Evolutionary conservation across 2,888 invertebrate genomes (phyloP), one percentile per base, ranked within the genome.

Genomic region (Lasioglossum oenotherae): DNA sequence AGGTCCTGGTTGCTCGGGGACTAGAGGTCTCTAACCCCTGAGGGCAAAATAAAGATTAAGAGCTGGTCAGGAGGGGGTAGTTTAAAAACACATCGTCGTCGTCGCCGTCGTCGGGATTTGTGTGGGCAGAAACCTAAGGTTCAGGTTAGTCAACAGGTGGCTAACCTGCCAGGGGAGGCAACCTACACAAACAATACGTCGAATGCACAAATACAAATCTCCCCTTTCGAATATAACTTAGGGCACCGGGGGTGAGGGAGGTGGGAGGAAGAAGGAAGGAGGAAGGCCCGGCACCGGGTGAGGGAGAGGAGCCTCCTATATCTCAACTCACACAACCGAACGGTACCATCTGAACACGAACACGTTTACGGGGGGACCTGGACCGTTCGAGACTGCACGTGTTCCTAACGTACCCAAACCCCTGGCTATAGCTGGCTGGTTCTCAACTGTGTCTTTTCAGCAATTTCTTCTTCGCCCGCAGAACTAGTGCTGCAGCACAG

Each of bases 131-230:
- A 71, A 87, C 90, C 90, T 92, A 91, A 93, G 92, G 92, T 94
- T 94, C 93, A 93, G 94, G 93, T 93, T 94, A 94, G 95, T 94
- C 95, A 95, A 95, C 95, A 95, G 95, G 95, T 95, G 95, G 94
- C 93, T 93, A 95, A 95, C 94, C 95, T 95, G 94, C 93, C 90
- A 92, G 91, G 89, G 91, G 92, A 92, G 91, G 92, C 88, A 93
- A 94, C 94, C 93, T 94, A 94, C 94, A 93, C 95, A 94, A 95
- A 94, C 94, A 94, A 95, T 94, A 92, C 93, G 92, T 93, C 92
- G 90, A 92, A 94, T 94, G 93, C 94, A 94, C 94, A 93, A 94
- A 95, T 94, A 95, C 94, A 92, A 94, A 93, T 93, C 93, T 94
- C 92, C 90, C 89, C 88, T 92, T 89, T 91, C 86, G 89, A 88